phyloP scores from a whole-genome alignment of 1,140 invertebrate genomes.

The Bombyx mandarina region DNA sequence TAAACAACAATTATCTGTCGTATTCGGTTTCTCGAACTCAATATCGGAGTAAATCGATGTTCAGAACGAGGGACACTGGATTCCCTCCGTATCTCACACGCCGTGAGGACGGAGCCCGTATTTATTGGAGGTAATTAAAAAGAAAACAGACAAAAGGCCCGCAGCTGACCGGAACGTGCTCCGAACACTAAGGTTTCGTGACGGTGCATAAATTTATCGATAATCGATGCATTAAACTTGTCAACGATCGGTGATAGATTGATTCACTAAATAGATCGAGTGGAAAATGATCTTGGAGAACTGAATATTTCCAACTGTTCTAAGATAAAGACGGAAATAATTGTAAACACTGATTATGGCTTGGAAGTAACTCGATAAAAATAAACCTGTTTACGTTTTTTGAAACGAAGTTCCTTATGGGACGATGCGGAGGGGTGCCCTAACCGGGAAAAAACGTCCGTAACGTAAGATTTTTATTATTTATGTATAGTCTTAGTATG shows the following conservation, averaged over 20 bases:
- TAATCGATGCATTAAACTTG: no score
- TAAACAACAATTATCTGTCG: neutral
- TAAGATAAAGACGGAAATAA: no score
- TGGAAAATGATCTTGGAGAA: constrained; percentile 12
- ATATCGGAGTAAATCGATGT: constrained; percentile 25
- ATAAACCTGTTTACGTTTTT: no score
- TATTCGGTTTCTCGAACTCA: constrained; percentile 3
- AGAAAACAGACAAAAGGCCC: constrained; percentile 63
- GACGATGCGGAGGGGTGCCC: no score
- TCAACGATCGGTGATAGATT: no score
- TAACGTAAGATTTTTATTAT: no score
- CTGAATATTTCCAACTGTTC: neutral
- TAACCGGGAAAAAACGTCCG: no score
- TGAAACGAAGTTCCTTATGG: no score
- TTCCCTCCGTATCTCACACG: constrained; percentile 14
- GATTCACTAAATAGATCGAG: neutral
- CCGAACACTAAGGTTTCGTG: constrained; percentile 36
- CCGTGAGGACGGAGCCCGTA: constrained; percentile 24
- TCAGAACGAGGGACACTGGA: constrained; percentile 9
- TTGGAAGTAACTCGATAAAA: no score
- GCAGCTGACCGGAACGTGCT: constrained; percentile 56
- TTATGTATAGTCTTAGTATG: no score
- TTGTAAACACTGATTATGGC: no score
- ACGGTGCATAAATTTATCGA: neutral
- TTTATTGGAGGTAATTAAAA: constrained; percentile 66